Base-by-base conservation (phyloP, 2,888 invertebrate species). In the Drosophila paranaensis region DNA sequence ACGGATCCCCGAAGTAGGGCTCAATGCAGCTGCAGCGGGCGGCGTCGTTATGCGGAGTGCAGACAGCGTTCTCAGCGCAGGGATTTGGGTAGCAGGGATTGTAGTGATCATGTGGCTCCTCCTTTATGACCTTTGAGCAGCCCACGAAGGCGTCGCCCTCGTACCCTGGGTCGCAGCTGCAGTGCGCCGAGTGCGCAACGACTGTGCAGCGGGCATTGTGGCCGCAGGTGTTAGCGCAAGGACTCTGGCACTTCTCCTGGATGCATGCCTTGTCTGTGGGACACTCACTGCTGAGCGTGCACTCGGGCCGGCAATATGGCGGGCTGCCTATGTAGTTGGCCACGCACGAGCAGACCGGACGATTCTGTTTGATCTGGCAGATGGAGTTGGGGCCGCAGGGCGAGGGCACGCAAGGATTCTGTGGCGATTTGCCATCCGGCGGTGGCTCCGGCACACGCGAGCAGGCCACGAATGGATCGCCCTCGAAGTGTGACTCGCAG, bases 1-100 rank as follows among this genome's bases (percentile, higher is more conserved):
- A 97, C 6, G 97, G 97, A 93, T 98, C 97, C 10, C 97, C 97
- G 73, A 96, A 95, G 88, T 97, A 97, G 5, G 97, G 97, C 66
- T 97, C 96, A 89, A 97, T 96, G 89, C 97, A 98, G n/a, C 94
- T 94, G 91, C 98, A 98, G 79, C 95, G 95, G 0, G 96, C 95
- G 35, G 94, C 93, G 20, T 95, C 95, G 82, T 96, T 95, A 3
- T 94, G 93, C 35, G 95, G 95, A 0, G 95, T 94, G 90, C 97
- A 98, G 66, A 96, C 94, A 0, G 97, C 95, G 89, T 97, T 97
- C 89, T 96, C 96, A 20, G 97, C 97, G 91, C 98, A 98, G 0
- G 97, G 97, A 48, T 96, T 95, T 46, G 96, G 96, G 93, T 94
- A 95, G 90, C 97, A 97, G 0, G 96, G 96, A 77, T 90, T 88